These are phyloP conservation scores for Trichomycterus rosablanca DNA, from an alignment of 2,113 vertebrate species.

Conservation along the genomic window DNA sequence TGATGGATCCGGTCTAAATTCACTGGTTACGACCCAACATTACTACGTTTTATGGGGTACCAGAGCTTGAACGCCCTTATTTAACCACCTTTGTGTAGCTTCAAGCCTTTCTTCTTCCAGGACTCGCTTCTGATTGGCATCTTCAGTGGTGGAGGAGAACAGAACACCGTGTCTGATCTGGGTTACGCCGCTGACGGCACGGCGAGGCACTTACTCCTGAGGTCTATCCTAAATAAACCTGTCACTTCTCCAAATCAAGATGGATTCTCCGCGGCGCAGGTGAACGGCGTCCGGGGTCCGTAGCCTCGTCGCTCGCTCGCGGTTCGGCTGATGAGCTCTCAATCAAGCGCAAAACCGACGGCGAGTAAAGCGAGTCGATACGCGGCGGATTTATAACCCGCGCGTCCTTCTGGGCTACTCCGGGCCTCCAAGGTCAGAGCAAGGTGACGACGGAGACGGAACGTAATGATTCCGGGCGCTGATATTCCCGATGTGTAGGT, in stretches of 20 bases:
- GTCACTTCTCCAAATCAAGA: constrained; percentile 40
- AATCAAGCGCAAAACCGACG: constrained; percentile 22
- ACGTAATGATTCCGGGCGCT: too few relatives aligned
- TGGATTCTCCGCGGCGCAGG: constrained; percentile 24
- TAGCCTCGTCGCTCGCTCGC: constrained; percentile 9
- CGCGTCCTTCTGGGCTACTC: neutral
- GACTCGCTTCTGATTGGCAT: constrained; percentile 7
- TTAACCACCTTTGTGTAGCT: too few relatives aligned
- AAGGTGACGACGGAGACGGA: constrained; percentile 11
- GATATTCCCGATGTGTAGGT: constrained; percentile 19
- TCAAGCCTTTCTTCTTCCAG: too few relatives aligned
- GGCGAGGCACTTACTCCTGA: constrained; percentile 16
- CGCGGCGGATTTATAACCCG: neutral
- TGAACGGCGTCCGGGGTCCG: constrained; percentile 23
- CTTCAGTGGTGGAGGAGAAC: neutral
- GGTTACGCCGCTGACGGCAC: constrained; percentile 19
- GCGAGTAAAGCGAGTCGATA: constrained; percentile 22
- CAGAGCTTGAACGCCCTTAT: too few relatives aligned
- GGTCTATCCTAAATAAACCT: constrained; percentile 36
- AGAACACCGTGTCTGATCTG: neutral
- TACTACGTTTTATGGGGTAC: too few relatives aligned
- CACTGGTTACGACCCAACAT: too few relatives aligned
- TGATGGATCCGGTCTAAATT: too few relatives aligned
- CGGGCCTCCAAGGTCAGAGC: constrained; percentile 1
- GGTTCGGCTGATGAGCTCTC: constrained; percentile 8